Evolutionary conservation across 2,888 invertebrate genomes (phyloP), one percentile per base, ranked within the genome.

Genomic region (Lycocerus yunnanus): DNA sequence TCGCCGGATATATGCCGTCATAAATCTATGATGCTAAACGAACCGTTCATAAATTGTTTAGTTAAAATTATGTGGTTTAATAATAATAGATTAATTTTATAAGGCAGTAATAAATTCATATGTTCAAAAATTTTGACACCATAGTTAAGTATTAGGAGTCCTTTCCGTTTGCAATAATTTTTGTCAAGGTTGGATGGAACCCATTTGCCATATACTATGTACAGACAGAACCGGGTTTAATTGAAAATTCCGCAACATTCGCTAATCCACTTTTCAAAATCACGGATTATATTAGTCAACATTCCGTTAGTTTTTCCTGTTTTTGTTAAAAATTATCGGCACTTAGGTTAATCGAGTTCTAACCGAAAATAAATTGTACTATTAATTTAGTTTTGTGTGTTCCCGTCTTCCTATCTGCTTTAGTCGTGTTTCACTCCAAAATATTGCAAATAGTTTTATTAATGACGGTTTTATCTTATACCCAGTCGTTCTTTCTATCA

Each of bases 21-120:
- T 72, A 72, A 72, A 72, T 72, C 68, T 68, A 18, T 18, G 71
- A 60, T 71, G 66, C 66, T 66, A 71, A 71, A 58, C 61, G 61
- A 63, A 60, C 68, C 68, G 68, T 72, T 67, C 72, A 72, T 72
- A 72, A 72, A 72, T 71, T 67, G 59, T 15, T 58, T 58, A 60
- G 15, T 58, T 43, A 11, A 66, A 66, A 63, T 66, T 66, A 58
- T 58, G 71, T 66, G 72, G 66, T 60, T 66, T 72, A 60, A 66
- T 66, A 72, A 66, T 24, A 66, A 65, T 66, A 66, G 72, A 61
- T 72, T 72, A 68, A 43, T 43, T 43, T 43, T 43, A 43, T 43
- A 43, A 43, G 43, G 43, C 43, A 43, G 43, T n/a, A 43, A 43
- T 43, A 43, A 43, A 43, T 43, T 43, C 43, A n/a, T 5, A 43